Conservation (phyloP, 2,797 vertebrate genomes). For the Gastrophryne carolinensis region DNA sequence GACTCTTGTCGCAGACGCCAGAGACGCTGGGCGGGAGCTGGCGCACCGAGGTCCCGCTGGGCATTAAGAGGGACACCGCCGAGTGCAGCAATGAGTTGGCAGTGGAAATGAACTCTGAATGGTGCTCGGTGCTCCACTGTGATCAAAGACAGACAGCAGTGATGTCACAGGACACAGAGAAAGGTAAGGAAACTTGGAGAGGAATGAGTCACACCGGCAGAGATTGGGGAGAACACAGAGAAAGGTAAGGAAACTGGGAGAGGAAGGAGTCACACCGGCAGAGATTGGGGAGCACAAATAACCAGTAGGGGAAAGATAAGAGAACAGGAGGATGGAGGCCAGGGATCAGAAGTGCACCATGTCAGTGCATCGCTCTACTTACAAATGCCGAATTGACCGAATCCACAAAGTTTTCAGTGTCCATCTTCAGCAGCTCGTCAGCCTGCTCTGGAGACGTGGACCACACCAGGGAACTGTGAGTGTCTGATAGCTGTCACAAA, state of each 20-base stretch:
- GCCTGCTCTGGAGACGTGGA: conserved; percentile 90
- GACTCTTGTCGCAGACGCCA: conserved; percentile 78
- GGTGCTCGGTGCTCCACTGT: conserved; percentile 92
- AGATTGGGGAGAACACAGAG: too few species aligned
- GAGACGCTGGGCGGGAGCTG: conserved; percentile 94
- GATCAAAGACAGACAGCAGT: neutral
- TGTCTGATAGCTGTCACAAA: conserved; percentile 86
- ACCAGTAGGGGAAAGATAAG: too few species aligned
- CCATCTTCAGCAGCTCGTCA: conserved; percentile 82
- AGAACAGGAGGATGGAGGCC: too few species aligned
- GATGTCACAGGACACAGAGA: neutral
- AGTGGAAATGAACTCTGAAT: conserved; percentile 86
- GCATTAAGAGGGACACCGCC: conserved; percentile 79
- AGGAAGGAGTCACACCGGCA: too few species aligned
- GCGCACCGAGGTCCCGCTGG: conserved; percentile 80
- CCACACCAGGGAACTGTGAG: conserved; percentile 92
- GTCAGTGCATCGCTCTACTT: conserved; percentile 63
- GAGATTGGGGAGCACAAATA: too few species aligned
- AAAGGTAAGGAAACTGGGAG: too few species aligned
- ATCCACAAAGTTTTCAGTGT: conserved; percentile 92
- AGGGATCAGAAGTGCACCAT: too few species aligned
- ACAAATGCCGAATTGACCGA: conserved; percentile 96
- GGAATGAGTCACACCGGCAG: too few species aligned
- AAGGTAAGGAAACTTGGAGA: too few species aligned
- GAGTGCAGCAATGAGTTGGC: conserved; percentile 81